phyloP scores from a whole-genome alignment of 2,797 vertebrate genomes.

The Enteromius radiatus region DNA sequence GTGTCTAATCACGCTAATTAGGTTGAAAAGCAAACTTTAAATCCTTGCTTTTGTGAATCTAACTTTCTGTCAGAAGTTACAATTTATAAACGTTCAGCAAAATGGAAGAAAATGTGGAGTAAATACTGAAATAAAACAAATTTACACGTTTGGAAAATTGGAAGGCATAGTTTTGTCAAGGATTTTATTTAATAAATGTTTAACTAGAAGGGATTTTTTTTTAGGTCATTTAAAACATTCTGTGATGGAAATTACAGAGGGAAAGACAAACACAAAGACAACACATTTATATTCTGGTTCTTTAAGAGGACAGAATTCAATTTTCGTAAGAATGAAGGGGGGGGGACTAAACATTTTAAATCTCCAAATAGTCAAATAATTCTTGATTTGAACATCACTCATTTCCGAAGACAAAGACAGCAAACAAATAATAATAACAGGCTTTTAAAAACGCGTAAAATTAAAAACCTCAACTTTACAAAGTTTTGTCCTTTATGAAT shows the following conservation, averaged over 20 bases:
- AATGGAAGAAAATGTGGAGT: neutral
- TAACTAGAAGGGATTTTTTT: neutral
- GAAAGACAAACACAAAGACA: too few species aligned
- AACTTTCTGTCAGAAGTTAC: constrained; percentile 14
- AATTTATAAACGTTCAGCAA: neutral
- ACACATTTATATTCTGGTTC: neutral
- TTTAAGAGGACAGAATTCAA: neutral
- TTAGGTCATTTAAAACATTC: neutral
- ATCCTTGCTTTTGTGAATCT: neutral
- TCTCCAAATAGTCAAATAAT: neutral
- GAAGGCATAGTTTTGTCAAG: neutral
- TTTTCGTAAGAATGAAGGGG: neutral
- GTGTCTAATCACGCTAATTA: constrained; percentile 50
- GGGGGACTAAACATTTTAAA: neutral
- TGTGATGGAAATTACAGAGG: too few species aligned
- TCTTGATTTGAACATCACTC: neutral
- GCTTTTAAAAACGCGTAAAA: neutral
- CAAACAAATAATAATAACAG: neutral
- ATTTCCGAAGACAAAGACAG: neutral
- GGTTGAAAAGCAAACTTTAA: constrained; percentile 11
- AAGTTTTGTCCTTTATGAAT: neutral
- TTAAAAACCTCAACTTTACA: neutral
- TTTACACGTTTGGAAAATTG: neutral
- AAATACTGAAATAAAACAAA: neutral
- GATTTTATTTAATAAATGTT: neutral